phyloP scores from a whole-genome alignment of 2,888 invertebrate species.

The Drosophila colorata region DNA sequence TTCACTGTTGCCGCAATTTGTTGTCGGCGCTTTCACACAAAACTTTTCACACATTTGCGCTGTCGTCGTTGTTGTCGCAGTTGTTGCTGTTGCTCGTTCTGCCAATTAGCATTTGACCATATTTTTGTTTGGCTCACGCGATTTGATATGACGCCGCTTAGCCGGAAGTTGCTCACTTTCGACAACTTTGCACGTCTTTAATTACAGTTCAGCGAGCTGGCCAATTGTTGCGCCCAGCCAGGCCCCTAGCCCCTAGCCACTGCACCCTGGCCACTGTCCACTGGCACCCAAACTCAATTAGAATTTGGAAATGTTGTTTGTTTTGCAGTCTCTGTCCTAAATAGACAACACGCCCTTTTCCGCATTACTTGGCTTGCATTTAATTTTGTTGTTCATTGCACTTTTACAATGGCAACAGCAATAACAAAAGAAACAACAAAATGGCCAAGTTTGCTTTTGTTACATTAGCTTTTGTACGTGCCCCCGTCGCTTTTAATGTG shows the following conservation, averaged over 20 bases:
- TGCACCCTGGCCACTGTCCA: no score
- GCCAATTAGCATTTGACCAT: constrained; percentile 68
- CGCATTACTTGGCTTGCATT: constrained; percentile 74
- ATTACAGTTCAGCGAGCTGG: constrained; percentile 39
- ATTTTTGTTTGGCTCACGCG: constrained; percentile 54
- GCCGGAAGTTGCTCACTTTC: constrained; percentile 69
- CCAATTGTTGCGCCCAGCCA: constrained; percentile 18
- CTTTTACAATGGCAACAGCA: constrained; percentile 68
- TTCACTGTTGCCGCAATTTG: constrained; percentile 57
- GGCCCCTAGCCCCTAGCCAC: no score
- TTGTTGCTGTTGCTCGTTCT: constrained; percentile 54
- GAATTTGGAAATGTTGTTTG: constrained; percentile 46
- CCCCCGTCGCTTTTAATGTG: constrained; percentile 68
- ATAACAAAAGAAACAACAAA: constrained; percentile 35
- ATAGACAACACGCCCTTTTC: constrained; percentile 74
- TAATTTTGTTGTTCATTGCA: constrained; percentile 81
- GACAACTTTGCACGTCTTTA: constrained; percentile 68
- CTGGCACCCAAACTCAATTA: constrained; percentile 1
- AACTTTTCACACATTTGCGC: constrained; percentile 62
- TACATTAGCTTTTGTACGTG: constrained; percentile 39
- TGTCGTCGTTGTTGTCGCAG: constrained; percentile 8
- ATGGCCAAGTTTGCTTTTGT: constrained; percentile 47
- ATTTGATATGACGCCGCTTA: constrained; percentile 40
- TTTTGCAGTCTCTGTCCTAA: constrained; percentile 51
- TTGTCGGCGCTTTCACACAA: constrained; percentile 60